Conservation (phyloP, 2,888 invertebrate genomes). For the Sclerodermus sp. region DNA sequence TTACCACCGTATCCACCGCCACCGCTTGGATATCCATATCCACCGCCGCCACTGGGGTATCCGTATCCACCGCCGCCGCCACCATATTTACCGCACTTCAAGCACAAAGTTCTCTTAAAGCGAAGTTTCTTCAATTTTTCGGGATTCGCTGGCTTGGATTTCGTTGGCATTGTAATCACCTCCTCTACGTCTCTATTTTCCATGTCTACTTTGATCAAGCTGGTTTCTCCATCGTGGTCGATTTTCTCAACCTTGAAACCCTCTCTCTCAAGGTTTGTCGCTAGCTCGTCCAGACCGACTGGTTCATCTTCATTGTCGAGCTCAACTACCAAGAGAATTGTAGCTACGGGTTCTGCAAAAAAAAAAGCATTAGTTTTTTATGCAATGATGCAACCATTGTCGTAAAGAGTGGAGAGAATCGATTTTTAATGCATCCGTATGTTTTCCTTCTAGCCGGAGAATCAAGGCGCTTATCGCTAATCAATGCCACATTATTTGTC, state of each 20-base stretch:
- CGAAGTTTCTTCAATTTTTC: constrained; percentile 33
- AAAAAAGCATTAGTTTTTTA: not conserved
- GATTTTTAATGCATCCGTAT: too few relatives aligned
- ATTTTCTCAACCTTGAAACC: constrained; percentile 44
- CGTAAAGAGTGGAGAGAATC: not conserved
- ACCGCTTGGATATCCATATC: constrained; percentile 10
- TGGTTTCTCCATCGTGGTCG: constrained; percentile 34
- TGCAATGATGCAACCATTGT: not conserved
- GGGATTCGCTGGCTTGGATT: constrained; percentile 5
- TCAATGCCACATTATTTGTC: too few relatives aligned
- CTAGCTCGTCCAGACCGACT: constrained; percentile 45
- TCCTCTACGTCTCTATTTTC: constrained; percentile 10
- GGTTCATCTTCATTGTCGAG: constrained; percentile 39
- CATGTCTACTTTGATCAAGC: constrained; percentile 40
- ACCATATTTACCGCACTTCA: constrained; percentile 33
- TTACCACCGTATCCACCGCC: constrained; percentile 24
- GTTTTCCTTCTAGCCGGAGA: too few relatives aligned
- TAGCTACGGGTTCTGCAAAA: constrained; percentile 42
- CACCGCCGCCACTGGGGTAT: constrained; percentile 15
- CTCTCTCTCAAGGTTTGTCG: constrained; percentile 41
- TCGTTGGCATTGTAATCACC: not conserved
- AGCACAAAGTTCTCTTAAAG: constrained; percentile 38
- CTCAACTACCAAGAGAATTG: constrained; percentile 43
- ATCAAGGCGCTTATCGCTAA: too few relatives aligned
- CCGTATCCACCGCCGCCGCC: constrained; percentile 23